Percentiles rank a stretch among this genome's conserved stretches.
phyloP scores from a whole-genome alignment of 2,113 vertebrate species.

The Bucco capensis region DNA sequence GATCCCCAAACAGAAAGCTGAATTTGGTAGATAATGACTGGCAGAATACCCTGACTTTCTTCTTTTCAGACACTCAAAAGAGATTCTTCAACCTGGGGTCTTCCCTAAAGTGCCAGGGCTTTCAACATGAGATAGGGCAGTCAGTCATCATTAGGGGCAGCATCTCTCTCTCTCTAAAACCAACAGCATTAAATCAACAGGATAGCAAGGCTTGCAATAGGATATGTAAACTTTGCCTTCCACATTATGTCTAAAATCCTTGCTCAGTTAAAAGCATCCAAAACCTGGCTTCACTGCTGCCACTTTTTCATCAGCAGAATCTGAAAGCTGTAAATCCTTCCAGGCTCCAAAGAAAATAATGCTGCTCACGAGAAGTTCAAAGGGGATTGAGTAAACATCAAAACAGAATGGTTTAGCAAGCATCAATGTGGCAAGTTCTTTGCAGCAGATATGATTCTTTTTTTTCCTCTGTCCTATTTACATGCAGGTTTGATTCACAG shows the following conservation, averaged over 20 bases:
- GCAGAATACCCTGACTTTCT: not conserved
- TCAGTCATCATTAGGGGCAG: not conserved
- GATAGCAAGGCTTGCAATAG: not conserved
- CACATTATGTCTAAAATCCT: not conserved
- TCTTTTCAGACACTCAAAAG: not conserved
- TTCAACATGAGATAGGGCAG: not conserved
- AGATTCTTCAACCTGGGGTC: not conserved
- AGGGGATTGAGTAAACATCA: not conserved
- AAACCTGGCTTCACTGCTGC: not conserved
- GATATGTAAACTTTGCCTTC: not conserved
- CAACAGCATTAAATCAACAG: not conserved
- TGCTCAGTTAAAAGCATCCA: not conserved
- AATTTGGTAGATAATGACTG: not conserved
- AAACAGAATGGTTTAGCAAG: not conserved
- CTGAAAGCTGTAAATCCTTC: not conserved
- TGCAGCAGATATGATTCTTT: not conserved
- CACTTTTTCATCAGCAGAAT: not conserved
- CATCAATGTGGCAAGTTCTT: conserved; percentile 17
- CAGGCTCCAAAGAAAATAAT: conserved; percentile 6
- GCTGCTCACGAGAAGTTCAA: not conserved
- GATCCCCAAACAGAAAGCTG: not conserved
- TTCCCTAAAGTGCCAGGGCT: not conserved
- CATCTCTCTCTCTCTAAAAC: not conserved
- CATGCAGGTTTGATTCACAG: not conserved
- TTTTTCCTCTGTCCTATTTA: not conserved